Evolutionary conservation across 2,797 vertebrate species (phyloP), one percentile per base, ranked within the genome.

Genomic region (Brachymystax lenok): DNA sequence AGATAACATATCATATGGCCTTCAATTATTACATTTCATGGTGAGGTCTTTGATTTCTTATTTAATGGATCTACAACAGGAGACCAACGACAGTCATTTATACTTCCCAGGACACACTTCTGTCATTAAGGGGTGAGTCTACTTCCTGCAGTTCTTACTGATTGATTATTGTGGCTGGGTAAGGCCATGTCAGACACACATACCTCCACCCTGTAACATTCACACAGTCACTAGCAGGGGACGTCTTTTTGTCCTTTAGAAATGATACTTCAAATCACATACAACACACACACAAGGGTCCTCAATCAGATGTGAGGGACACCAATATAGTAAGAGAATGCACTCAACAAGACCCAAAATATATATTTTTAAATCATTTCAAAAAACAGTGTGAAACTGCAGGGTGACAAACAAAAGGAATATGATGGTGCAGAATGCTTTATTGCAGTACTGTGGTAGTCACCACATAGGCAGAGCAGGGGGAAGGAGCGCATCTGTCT

Each of bases 361-460:
- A n/a, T n/a, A 24, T 24, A 24, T 24, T 24, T 24, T 24, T 24
- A 24, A 24, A 24, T 24, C 0, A 24, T 24, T 24, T 24, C 1
- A 0, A 40, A 0, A 16, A n/a, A n/a, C n/a, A 3, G 64, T 17
- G 21, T 2, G 19, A n/a, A 21, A 21, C n/a, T 14, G 24, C 16
- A 73, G 51, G 17, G 19, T 77, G 66, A 87, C 80, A 81, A 80
- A 83, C 81, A 79, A 84, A 77, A 14, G 5, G 12, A 82, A 86
- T 68, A 77, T 78, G 63, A 51, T 73, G 80, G 88, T 91, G 91
- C 89, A 87, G 83, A 88, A 56, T 82, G 84, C 82, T 85, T 87
- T 88, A 90, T 87, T 89, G 90, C 88, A 86, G 81, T 78, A 77
- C 77, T 84, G 87, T n/a, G 54, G 86, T 77, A 63, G 35, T 46